Conservation (phyloP, 2,797 vertebrate genomes). For the Macroramphosus scolopax region DNA sequence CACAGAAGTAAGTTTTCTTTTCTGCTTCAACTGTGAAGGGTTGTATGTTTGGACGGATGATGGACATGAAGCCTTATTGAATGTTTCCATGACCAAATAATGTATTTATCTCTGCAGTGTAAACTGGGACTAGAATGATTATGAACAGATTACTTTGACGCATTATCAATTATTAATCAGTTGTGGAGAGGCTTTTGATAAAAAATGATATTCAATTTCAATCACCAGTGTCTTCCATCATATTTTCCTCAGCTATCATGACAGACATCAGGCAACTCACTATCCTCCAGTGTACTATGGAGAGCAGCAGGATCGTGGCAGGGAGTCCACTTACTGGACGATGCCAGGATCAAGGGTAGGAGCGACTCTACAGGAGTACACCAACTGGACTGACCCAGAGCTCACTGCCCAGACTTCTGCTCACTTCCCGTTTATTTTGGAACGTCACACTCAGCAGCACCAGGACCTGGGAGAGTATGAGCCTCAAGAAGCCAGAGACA, state of each 20-base stretch:
- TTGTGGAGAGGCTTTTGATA: no score
- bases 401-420: constrained; percentile 27
- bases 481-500: constrained; percentile 49
- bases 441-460: constrained; percentile 43
- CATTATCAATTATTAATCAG: no score
- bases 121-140: background rate
- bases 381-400: constrained; percentile 60
- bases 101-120: background rate
- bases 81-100: constrained; percentile 3
- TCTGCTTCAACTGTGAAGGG: background rate
- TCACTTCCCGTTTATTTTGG: constrained; percentile 61
- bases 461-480: constrained; percentile 47
- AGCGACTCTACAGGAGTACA: constrained; percentile 53
- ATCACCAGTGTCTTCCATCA: no score
- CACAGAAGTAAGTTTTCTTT: constrained; percentile 62
- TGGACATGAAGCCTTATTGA: no score
- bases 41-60: background rate
- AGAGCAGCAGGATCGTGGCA: constrained; percentile 48
- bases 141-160: background rate
- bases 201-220: no score
- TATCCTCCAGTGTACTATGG: constrained; percentile 56
- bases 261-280: constrained; percentile 55
- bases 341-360: constrained; percentile 59
- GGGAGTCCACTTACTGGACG: constrained; percentile 62
- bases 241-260: constrained; percentile 62